phyloP scores from a whole-genome alignment of 2,113 vertebrate genomes.

The Beaufortia kweichowensis region DNA sequence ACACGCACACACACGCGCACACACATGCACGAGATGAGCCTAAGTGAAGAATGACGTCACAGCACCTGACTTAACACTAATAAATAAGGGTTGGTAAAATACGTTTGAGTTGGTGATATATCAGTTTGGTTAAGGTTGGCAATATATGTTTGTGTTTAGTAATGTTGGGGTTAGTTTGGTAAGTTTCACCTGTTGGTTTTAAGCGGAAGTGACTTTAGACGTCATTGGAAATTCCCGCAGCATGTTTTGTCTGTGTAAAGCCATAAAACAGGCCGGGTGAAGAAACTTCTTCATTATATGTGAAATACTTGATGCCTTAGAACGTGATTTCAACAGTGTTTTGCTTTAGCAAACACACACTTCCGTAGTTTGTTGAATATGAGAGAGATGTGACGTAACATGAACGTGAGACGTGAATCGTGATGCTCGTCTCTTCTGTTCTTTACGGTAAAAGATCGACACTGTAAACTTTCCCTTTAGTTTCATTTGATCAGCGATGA shows the following conservation, averaged over 20 bases:
- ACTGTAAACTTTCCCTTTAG: slow-evolving; percentile 63
- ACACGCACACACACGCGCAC: background rate
- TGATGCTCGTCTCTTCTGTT: background rate
- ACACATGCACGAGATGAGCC: background rate
- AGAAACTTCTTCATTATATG: too few species aligned
- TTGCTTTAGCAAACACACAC: too few species aligned
- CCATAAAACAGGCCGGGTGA: background rate
- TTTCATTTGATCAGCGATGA: slow-evolving; percentile 53
- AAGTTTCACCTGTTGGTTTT: background rate
- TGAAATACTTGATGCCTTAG: too few species aligned
- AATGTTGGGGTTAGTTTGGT: too few species aligned
- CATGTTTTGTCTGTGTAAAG: background rate
- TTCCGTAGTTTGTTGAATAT: too few species aligned
- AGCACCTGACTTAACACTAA: background rate
- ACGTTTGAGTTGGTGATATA: too few species aligned
- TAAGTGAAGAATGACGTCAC: background rate
- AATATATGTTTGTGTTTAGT: too few species aligned
- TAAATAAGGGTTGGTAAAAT: too few species aligned
- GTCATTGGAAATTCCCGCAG: slow-evolving; percentile 69
- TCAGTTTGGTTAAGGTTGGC: too few species aligned
- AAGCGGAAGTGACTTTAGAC: slow-evolving; percentile 52
- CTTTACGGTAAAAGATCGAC: slow-evolving; percentile 27
- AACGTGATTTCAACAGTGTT: too few species aligned
- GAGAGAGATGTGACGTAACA: too few species aligned
- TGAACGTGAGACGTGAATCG: too few species aligned